phyloP scores from a whole-genome alignment of 1,140 invertebrate species.

The Anastrepha obliqua region DNA sequence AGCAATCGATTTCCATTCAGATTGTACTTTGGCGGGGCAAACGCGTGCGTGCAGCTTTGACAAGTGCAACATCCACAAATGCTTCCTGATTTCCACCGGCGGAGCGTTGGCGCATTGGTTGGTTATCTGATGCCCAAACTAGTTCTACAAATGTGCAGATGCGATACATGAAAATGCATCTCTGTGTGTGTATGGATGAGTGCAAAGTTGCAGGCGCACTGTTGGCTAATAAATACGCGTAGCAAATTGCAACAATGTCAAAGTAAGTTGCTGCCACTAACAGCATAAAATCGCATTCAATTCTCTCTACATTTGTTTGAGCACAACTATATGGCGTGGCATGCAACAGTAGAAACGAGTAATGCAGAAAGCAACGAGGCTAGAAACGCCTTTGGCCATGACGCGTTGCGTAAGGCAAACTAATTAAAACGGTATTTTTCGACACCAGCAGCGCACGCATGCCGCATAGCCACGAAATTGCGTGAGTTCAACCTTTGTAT shows the following conservation, averaged over 20 bases:
- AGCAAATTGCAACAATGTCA: conserved; percentile 14
- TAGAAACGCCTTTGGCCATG: background rate
- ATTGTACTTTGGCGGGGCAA: background rate
- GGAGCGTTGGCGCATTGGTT: background rate
- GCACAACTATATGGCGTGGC: background rate
- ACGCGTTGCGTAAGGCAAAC: conserved; percentile 7
- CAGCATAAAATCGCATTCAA: background rate
- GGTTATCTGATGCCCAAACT: conserved; percentile 28
- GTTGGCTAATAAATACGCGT: conserved; percentile 12
- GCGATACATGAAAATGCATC: background rate
- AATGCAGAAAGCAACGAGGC: background rate
- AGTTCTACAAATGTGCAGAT: background rate
- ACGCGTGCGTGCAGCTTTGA: background rate
- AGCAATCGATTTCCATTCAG: background rate
- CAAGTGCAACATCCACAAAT: conserved; percentile 5
- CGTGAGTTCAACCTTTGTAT: background rate
- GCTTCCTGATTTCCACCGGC: conserved; percentile 16
- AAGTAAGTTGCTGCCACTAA: conserved; percentile 32
- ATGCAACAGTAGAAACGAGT: background rate
- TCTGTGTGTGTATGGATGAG: background rate
- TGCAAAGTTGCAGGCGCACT: conserved; percentile 1
- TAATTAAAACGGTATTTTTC: conserved; percentile 51
- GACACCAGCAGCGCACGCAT: conserved; percentile 1
- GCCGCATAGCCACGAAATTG: background rate
- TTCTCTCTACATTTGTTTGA: background rate